Evolutionary conservation across 2,888 invertebrate species (phyloP), one percentile per base, ranked within the genome.

Genomic region (Chirona hameri): DNA sequence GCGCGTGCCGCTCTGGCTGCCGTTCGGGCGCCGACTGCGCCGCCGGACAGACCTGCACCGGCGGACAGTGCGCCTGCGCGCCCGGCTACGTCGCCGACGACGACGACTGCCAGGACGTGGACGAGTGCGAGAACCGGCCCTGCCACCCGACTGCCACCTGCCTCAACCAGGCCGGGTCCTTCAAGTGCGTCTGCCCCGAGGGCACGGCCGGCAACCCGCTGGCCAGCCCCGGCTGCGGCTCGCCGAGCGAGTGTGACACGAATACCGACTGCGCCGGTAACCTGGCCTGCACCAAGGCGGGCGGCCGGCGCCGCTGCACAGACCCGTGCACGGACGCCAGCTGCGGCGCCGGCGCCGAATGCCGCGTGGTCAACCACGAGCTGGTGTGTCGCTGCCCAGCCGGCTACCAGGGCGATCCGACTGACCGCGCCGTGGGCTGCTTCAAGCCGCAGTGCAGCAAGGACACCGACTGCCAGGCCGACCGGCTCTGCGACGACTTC

Each of bases 371-470:
- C 39, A 92, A 93, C 84, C 95, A 96, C 86, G 90, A 89, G 82
- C 91, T 94, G 0, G 89, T 91, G 39, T 96, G 96, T 82, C 90
- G 91, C 60, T 96, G 96, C 87, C 93, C 94, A 69, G 91, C 92
- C 83, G 95, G 95, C 31, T 93, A 93, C 87, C 90, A 96, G 55
- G 96, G 96, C 15, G 95, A 95, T 89, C 93, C 95, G 9, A 90
- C 84, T 83, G 94, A 95, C 86, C 89, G 90, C 82, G 91, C 91
- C 82, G 91, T 95, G 82, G 96, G 96, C 60, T 96, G 96, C 87
- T 95, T 95, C 87, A 94, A 93, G 88, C 96, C 96, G 3, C 96
- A 96, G 89, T 97, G 96, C 88, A 89, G 94, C 1, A 91, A 91
- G 79, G 91, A 94, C 87, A 90, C 91, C 69, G 95, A 95, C 85